A percentile compares a stretch with the other conserved stretches of the same genome.
These are phyloP conservation scores for Melanotaenia trifasciata DNA, from an alignment of 2,797 vertebrate species.

Conservation along the genomic window DNA sequence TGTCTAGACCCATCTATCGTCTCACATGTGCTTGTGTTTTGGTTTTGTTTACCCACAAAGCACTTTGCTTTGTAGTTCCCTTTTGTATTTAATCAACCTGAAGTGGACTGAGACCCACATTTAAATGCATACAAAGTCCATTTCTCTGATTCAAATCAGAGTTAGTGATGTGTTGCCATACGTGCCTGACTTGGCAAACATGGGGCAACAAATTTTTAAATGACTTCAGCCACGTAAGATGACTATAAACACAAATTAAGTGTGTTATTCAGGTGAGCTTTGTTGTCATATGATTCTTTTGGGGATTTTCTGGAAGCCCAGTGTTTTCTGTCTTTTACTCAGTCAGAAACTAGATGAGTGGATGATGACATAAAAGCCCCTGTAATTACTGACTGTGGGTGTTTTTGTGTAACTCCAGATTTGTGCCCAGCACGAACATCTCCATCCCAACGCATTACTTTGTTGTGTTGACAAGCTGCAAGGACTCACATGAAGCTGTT, in stretches of 20 bases:
- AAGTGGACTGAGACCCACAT: too few species aligned
- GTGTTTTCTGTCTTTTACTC: not conserved
- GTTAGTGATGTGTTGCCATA: too few species aligned
- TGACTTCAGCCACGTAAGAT: too few species aligned
- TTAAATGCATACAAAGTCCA: too few species aligned
- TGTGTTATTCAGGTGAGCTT: not conserved
- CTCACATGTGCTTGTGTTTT: too few species aligned
- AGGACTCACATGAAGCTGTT: slow-evolving; percentile 68
- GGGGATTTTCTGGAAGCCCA: not conserved
- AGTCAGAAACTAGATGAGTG: not conserved
- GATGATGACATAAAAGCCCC: not conserved
- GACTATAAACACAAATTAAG: not conserved
- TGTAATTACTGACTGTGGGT: not conserved
- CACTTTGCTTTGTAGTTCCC: too few species aligned
- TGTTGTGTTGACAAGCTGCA: slow-evolving; percentile 88
- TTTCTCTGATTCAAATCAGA: too few species aligned
- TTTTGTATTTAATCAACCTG: too few species aligned
- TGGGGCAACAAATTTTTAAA: too few species aligned
- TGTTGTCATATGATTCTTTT: not conserved
- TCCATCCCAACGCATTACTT: slow-evolving; percentile 92
- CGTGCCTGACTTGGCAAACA: too few species aligned
- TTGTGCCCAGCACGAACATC: slow-evolving; percentile 71
- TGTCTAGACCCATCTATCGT: too few species aligned
- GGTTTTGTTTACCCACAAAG: too few species aligned
- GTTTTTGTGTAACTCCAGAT: slow-evolving; percentile 44